Conservation (phyloP, 2,888 invertebrate genomes). For the Apodemia zela region DNA sequence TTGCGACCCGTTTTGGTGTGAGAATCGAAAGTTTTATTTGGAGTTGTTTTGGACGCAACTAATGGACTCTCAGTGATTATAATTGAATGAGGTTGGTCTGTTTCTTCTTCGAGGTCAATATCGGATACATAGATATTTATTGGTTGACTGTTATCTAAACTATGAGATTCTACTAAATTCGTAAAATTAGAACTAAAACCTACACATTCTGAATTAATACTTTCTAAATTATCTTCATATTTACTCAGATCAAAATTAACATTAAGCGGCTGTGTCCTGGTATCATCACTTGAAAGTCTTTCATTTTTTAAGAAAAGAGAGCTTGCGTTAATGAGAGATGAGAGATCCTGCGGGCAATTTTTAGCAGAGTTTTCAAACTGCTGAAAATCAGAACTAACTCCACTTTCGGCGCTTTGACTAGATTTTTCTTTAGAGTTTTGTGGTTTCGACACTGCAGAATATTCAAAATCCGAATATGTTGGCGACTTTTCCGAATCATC, state of each 20-base stretch:
- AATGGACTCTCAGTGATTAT: slow-evolving; percentile 63
- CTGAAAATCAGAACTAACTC: slow-evolving; percentile 53
- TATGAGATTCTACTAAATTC: slow-evolving; percentile 66
- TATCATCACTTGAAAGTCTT: slow-evolving; percentile 47
- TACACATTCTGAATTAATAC: slow-evolving; percentile 42
- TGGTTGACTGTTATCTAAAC: slow-evolving; percentile 46
- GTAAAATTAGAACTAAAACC: slow-evolving; percentile 48
- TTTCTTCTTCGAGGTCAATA: slow-evolving; percentile 61
- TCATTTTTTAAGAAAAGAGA: slow-evolving; percentile 53
- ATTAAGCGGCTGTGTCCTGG: slow-evolving; percentile 36
- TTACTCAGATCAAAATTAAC: slow-evolving; percentile 41
- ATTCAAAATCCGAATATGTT: slow-evolving; percentile 58
- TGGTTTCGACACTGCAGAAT: slow-evolving; percentile 50
- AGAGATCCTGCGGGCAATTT: slow-evolving; percentile 58
- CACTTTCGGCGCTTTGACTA: slow-evolving; percentile 52
- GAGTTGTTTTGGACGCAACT: slow-evolving; percentile 45
- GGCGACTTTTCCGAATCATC: slow-evolving; percentile 46
- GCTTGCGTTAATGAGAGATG: slow-evolving; percentile 55
- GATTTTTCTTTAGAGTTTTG: slow-evolving; percentile 49
- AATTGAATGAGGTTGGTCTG: slow-evolving; percentile 70
- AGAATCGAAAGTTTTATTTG: slow-evolving; percentile 47
- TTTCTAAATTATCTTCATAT: slow-evolving; percentile 35
- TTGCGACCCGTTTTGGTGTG: slow-evolving; percentile 37
- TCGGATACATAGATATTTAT: slow-evolving; percentile 51
- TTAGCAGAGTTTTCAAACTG: slow-evolving; percentile 55